Evolutionary conservation across 2,888 invertebrate genomes (phyloP).

Genomic region (Tiliacea citrago): DNA sequence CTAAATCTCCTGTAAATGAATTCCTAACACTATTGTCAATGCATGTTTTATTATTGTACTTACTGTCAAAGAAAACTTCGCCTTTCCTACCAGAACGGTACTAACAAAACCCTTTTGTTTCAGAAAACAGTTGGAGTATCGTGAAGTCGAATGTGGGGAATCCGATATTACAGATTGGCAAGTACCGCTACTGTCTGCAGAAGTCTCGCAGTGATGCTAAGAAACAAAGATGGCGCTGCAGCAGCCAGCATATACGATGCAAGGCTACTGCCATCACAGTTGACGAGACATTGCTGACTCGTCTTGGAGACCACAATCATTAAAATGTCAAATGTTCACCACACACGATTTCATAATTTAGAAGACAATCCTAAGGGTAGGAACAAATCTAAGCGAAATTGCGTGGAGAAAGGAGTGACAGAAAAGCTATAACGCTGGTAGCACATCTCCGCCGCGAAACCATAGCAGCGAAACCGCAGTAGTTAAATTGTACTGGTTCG

Average conservation of each 20-base stretch:
- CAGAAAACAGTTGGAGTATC: constrained; percentile 32
- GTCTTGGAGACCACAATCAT: constrained; percentile 51
- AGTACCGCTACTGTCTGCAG: constrained; percentile 69
- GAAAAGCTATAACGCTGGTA: too few species aligned
- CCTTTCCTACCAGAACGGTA: neutral
- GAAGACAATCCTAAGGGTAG: neutral
- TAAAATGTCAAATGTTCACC: constrained; percentile 6
- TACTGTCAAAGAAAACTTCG: neutral
- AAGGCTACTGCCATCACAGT: constrained; percentile 54
- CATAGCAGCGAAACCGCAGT: too few species aligned
- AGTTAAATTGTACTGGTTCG: too few species aligned
- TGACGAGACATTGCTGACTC: constrained; percentile 29
- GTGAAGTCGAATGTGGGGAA: constrained; percentile 68
- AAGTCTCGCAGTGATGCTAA: constrained; percentile 29
- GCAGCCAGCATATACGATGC: constrained; percentile 58
- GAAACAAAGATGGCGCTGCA: constrained; percentile 68
- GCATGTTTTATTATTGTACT: neutral
- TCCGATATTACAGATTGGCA: constrained; percentile 65
- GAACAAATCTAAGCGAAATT: neutral
- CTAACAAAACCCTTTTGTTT: constrained; percentile 18
- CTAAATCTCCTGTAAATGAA: neutral
- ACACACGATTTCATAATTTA: neutral
- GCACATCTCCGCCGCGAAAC: too few species aligned
- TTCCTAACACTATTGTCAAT: neutral
- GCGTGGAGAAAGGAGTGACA: neutral